Percentiles rank a stretch among this genome's conserved stretches.
These are phyloP conservation scores for Chlorops oryzae DNA, from an alignment of 1,140 invertebrate species.

Conservation along the genomic window DNA sequence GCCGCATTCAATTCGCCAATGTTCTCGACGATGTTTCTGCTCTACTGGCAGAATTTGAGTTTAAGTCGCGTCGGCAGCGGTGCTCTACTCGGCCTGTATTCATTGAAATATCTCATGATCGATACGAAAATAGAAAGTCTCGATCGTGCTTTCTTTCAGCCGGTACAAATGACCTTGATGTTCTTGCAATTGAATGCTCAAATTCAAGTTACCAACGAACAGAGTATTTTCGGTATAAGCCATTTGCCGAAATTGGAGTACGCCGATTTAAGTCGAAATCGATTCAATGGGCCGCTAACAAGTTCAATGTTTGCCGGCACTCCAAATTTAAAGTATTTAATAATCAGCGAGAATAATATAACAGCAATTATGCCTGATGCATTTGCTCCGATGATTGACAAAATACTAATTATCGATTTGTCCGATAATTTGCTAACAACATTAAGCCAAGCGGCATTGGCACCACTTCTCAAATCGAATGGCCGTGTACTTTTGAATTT, in stretches of 20 bases:
- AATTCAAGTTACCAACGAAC: constrained; percentile 13
- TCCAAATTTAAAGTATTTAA: constrained; percentile 24
- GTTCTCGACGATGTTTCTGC: constrained; percentile 19
- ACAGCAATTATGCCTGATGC: constrained; percentile 19
- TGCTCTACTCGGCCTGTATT: constrained; percentile 22
- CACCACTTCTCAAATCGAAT: background rate
- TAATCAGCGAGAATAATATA: constrained; percentile 17
- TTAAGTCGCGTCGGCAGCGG: constrained; percentile 19
- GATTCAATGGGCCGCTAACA: constrained; percentile 18
- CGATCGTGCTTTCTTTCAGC: constrained; percentile 23
- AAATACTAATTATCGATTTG: constrained; percentile 19
- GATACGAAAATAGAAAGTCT: constrained; percentile 14
- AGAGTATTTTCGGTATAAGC: constrained; percentile 20
- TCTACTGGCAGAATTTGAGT: constrained; percentile 19
- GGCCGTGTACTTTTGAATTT: constrained; percentile 15
- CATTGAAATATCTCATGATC: constrained; percentile 24
- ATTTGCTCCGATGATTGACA: constrained; percentile 17
- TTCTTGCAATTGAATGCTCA: constrained; percentile 22
- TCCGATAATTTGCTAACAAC: constrained; percentile 23
- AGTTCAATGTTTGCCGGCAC: constrained; percentile 17
- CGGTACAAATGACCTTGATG: constrained; percentile 23
- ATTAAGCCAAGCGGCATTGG: constrained; percentile 8
- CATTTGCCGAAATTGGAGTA: constrained; percentile 20
- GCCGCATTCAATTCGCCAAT: constrained; percentile 21
- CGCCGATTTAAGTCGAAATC: constrained; percentile 26